Percentiles rank a stretch among this genome's conserved stretches.
Evolutionary conservation across 2,888 invertebrate species (phyloP).

Genomic region (Luperina testacea): DNA sequence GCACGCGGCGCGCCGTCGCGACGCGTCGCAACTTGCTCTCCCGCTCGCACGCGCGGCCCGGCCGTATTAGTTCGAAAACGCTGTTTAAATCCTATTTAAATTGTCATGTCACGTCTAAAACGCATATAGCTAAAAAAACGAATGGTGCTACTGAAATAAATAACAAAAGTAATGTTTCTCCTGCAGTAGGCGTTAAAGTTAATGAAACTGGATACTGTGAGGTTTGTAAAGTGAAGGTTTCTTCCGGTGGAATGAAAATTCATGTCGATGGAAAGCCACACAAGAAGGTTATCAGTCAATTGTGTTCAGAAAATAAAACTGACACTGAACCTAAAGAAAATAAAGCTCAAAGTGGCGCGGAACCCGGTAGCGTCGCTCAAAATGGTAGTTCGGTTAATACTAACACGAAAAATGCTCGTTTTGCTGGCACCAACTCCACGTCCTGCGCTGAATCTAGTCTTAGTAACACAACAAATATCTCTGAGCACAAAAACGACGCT

Average conservation of each 20-base stretch:
- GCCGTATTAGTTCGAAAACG: no score
- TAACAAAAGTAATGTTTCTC: background rate
- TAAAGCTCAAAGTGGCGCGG: background rate
- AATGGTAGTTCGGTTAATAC: background rate
- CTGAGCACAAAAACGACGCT: background rate
- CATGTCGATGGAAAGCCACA: conserved; percentile 30
- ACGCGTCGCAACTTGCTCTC: no score
- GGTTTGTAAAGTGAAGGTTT: conserved; percentile 37
- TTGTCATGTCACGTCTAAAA: conserved; percentile 7
- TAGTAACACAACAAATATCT: rapidly evolving
- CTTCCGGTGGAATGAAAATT: background rate
- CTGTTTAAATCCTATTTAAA: background rate
- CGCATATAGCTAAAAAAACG: conserved; percentile 6
- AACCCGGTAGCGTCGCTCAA: background rate
- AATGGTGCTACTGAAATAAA: background rate
- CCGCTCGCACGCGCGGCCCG: no score
- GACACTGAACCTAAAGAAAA: background rate
- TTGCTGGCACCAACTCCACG: background rate
- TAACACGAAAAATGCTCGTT: background rate
- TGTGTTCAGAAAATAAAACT: background rate
- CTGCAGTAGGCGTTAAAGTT: no score
- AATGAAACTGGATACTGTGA: conserved; percentile 8
- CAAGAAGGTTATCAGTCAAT: background rate
- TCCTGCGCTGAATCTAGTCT: background rate
- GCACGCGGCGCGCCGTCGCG: no score